These are phyloP conservation scores for Kryphioiulus occultus DNA, from an alignment of 2,888 invertebrate species.

Conservation along the genomic window DNA sequence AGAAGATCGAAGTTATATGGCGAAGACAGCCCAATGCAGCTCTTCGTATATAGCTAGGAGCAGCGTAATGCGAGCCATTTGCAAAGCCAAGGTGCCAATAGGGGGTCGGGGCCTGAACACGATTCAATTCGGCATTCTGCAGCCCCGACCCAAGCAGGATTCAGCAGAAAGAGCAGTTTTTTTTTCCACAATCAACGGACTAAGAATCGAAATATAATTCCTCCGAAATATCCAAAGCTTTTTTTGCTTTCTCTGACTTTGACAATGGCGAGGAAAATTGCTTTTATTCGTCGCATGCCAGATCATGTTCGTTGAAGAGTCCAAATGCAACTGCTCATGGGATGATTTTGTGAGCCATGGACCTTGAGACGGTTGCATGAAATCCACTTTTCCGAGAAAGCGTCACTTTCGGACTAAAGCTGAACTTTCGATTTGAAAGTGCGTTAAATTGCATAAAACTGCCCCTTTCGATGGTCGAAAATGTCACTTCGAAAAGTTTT, in stretches of 20 bases:
- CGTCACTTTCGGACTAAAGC: too few relatives aligned
- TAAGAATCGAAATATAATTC: conserved; percentile 20
- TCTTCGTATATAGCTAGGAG: neutral
- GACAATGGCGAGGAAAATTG: neutral
- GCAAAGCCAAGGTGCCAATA: neutral
- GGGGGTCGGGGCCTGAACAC: neutral
- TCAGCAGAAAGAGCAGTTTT: conserved; percentile 5
- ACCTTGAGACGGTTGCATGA: too few relatives aligned
- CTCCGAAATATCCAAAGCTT: neutral
- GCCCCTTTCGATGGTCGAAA: too few relatives aligned
- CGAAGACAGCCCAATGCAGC: neutral
- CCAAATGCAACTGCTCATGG: neutral
- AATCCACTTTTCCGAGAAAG: too few relatives aligned
- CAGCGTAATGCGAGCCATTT: conserved; percentile 13
- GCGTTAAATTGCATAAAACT: too few relatives aligned
- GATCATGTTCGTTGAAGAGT: neutral
- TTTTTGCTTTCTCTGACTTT: neutral
- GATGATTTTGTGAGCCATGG: too few relatives aligned
- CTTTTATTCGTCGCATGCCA: neutral
- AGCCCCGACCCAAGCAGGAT: neutral
- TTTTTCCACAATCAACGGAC: neutral
- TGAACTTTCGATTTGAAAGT: too few relatives aligned
- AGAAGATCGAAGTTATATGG: neutral
- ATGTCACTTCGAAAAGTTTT: too few relatives aligned
- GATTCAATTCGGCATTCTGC: conserved; percentile 23